Evolutionary conservation across 2,888 invertebrate species (phyloP).

Genomic region (Loripinus fragilis): DNA sequence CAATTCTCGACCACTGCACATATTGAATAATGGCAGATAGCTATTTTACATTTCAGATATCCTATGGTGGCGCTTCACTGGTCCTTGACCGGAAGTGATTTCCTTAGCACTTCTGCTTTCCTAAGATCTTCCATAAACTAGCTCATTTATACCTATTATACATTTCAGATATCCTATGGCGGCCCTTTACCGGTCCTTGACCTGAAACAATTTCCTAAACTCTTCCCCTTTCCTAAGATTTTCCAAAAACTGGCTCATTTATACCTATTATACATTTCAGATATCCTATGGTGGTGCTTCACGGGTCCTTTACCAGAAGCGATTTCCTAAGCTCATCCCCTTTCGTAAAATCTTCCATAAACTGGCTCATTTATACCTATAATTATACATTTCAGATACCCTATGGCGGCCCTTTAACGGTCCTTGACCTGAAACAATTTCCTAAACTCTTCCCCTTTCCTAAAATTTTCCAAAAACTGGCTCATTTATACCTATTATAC

Average conservation of each 20-base stretch:
- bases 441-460: not conserved
- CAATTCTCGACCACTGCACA: too few species aligned
- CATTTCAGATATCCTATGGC: slow-evolving; percentile 7
- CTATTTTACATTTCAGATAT: not conserved
- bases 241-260: too few species aligned
- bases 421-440: not conserved
- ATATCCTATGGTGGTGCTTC: slow-evolving; percentile 1
- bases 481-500: too few species aligned
- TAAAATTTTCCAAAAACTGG: too few species aligned
- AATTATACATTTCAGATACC: not conserved
- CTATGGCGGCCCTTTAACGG: not conserved
- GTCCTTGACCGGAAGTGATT: not conserved
- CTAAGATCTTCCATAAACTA: too few species aligned
- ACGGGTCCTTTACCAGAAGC: not conserved
- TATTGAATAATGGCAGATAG: too few species aligned
- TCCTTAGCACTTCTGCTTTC: not conserved
- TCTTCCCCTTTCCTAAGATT: not conserved
- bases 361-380: too few species aligned
- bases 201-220: not conserved
- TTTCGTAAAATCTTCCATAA: too few species aligned
- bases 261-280: not conserved
- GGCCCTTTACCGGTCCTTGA: not conserved
- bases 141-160: too few species aligned
- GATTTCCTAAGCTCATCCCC: not conserved
- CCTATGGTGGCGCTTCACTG: not conserved